Evolutionary conservation across 2,888 invertebrate species (phyloP).

Genomic region (Luperina nickerlii): DNA sequence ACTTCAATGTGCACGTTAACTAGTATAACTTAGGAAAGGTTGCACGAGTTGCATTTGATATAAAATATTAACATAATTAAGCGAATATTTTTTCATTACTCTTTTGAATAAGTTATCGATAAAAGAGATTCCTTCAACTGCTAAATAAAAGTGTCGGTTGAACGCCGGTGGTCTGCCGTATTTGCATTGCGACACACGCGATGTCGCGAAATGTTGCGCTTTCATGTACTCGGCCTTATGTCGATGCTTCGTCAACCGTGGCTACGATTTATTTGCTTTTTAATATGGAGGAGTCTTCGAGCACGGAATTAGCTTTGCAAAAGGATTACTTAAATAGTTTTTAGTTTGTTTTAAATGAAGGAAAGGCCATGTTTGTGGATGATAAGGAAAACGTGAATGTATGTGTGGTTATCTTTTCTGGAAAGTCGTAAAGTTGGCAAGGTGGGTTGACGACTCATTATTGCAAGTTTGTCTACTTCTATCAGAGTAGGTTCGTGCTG

Average conservation of each 20-base stretch:
- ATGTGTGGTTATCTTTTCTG: constrained; percentile 41
- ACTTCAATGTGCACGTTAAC: constrained; percentile 29
- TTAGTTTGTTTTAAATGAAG: constrained; percentile 46
- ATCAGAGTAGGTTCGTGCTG: neutral
- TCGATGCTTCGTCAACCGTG: constrained; percentile 60
- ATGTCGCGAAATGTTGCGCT: constrained; percentile 59
- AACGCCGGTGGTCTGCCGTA: constrained; percentile 71
- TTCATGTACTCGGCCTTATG: constrained; percentile 60
- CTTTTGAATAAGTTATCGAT: constrained; percentile 57
- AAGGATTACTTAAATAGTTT: constrained; percentile 52
- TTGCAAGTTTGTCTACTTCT: constrained; percentile 14
- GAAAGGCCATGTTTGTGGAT: constrained; percentile 34
- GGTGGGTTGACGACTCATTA: constrained; percentile 31
- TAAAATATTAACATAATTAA: constrained; percentile 49
- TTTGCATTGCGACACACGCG: constrained; percentile 74
- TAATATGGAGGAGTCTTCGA: constrained; percentile 54
- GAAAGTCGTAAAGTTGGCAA: constrained; percentile 49
- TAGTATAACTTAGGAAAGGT: constrained; percentile 33
- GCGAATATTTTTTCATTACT: constrained; percentile 33
- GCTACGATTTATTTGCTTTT: constrained; percentile 61
- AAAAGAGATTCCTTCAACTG: constrained; percentile 43
- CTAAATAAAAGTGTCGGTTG: constrained; percentile 62
- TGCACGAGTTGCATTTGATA: constrained; percentile 33
- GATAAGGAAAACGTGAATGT: constrained; percentile 37
- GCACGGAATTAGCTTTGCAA: constrained; percentile 52